Base-by-base conservation (phyloP, 2,113 vertebrate genomes). In the Scomber scombrus region DNA sequence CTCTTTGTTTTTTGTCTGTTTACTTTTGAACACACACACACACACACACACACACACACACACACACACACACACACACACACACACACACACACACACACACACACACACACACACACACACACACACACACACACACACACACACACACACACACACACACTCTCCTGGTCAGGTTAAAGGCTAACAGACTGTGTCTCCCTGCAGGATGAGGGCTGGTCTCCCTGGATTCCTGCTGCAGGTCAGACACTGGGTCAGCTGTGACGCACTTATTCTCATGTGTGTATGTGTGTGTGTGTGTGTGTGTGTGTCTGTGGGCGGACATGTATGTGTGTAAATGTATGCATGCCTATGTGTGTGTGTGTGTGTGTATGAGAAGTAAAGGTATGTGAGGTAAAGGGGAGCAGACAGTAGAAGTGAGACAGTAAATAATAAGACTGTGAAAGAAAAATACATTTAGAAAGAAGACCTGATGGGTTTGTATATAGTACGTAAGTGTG, bases 181-280 rank as follows among this genome's bases (percentile, higher is more conserved):
- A 85, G 67, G 78, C 19, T 68, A 76, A 69, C 79, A 5, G 45
- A 69, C 66, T 26, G 60, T 57, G 74, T 78, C 70, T 75, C 52
- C 55, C 74, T 46, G 49, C 82, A 86, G 83, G 85, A 90, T 83
- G 85, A 86, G 78, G 71, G 75, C 55, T 77, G 83, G 21, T 88
- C 88, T 75, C 88, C 15, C 61, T 78, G 62, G 80, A 85, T 81
- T 90, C 88, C 81, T 84, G 85, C 65, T 60, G 2, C 46, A 47
- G 89, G 84, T 90, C 84, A 88, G 68, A 70, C n/a, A 65, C n/a
- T 0, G 26, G 75, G 85, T 86, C 79, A 62, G 7, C 64, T 52
- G 56, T 88, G 89, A 88, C 78, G 52, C 78, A 84, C 52, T 16
- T 76, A 34, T 45, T 4, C 18, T 57, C 34, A 18, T 40, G 23